Conservation (phyloP, 2,888 invertebrate species). For the Mimas tiliae region DNA sequence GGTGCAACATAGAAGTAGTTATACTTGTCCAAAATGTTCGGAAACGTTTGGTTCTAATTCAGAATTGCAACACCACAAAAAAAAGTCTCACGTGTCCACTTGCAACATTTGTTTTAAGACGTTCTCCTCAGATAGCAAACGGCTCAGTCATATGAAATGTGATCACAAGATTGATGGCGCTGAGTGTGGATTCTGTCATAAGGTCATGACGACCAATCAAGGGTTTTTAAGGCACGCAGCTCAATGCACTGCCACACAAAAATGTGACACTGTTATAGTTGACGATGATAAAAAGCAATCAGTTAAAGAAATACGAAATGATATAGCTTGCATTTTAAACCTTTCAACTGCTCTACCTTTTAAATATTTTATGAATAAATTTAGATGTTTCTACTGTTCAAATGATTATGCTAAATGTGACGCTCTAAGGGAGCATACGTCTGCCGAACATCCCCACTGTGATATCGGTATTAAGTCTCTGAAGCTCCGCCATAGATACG, state of each 20-base stretch:
- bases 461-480: conserved; percentile 62
- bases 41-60: conserved; percentile 50
- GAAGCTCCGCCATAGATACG: conserved; percentile 60
- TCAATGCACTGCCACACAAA: conserved; percentile 48
- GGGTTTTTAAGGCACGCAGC: conserved; percentile 63
- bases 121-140: conserved; percentile 56
- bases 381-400: conserved; percentile 72
- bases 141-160: conserved; percentile 63
- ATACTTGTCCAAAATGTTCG: conserved; percentile 59
- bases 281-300: conserved; percentile 49
- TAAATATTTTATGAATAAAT: conserved; percentile 65
- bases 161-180: conserved; percentile 53
- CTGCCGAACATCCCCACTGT: conserved; percentile 62
- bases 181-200: conserved; percentile 64
- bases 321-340: conserved; percentile 64
- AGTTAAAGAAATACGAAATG: conserved; percentile 57
- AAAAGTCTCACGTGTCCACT: conserved; percentile 56
- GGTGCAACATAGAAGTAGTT: conserved; percentile 55
- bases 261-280: conserved; percentile 35
- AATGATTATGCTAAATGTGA: conserved; percentile 65
- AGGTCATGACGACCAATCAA: conserved; percentile 58
- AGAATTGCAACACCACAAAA: conserved; percentile 57
- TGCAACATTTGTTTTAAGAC: conserved; percentile 68
- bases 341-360: conserved; percentile 72
- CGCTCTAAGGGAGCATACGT: conserved; percentile 63